Base-by-base conservation (phyloP, 1,140 invertebrate genomes). In the Notospermus geniculatus region DNA sequence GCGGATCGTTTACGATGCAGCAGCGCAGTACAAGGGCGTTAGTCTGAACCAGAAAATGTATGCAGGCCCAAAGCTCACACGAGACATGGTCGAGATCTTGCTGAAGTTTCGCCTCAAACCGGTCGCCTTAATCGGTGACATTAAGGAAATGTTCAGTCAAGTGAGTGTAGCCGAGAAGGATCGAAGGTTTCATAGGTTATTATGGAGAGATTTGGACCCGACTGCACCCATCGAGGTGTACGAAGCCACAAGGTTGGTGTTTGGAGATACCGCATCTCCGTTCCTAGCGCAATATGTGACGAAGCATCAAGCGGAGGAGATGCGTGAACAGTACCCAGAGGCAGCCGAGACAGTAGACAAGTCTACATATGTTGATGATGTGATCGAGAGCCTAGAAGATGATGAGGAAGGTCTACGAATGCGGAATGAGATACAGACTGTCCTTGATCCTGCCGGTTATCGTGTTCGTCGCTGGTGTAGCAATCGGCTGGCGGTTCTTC, bases 41-140 rank as follows among this genome's bases (percentile, higher is more conserved):
- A 32, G 25, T 5, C 45, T 68, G 39, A 68, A 68, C 56, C 64
- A 63, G 29, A 1, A 19, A 9, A 61, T 75, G 32, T 25, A 66
- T 23, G 19, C 32, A n/a, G 74, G 74, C 2, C 79, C 82, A 22
- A 73, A 73, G 57, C 43, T 84, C 0, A 78, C 83, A 70, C 70
- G 39, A 43, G 59, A 62, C 25, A 30, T 72, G 17, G 54, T 69
- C 41, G 59, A 52, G 46, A 63, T 72, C 0, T 50, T 73, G 15
- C 27, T 70, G 0, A 54, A 64, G 43, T 73, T 73, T 62, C 60
- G 72, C 4, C 29, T 41, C 7, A 23, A 64, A 17, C 43, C 36
- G 23, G 55, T 73, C 0, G 66, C 62, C 2, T 28, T 72, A 2
- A 43, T 55, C 0, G 59, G 60, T 27, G 63, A 68, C 32, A 66